Evolutionary conservation across 2,113 vertebrate genomes (phyloP), one percentile per base, ranked within the genome.

Genomic region (Porphyrio hochstetteri): DNA sequence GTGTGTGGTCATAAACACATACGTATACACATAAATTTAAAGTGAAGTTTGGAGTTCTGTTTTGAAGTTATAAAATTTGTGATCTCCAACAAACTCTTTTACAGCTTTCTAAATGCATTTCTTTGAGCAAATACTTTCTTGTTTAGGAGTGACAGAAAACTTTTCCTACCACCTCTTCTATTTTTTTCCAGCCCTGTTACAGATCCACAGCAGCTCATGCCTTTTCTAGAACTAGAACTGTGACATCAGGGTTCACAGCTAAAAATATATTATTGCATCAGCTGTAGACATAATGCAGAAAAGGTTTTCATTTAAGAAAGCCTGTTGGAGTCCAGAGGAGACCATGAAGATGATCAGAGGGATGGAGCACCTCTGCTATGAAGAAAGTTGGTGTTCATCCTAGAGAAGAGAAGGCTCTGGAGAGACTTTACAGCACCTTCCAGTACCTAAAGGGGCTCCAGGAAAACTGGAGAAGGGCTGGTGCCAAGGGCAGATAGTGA

Each of bases 401-500:
- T 70, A 50, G 35, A 65, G 15, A 52, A 61, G 55, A 50, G 29
- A 56, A 52, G 27, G 3, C 7, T 81, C 10, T 1, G 0, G 19
- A 20, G 3, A 65, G 4, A 53, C 19, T 31, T 28, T 52, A 11
- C 18, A 23, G 33, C 2, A 2, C 5, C 11, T 60, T 23, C 5
- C 44, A 42, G 0, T 42, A 10, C 15, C 14, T 48, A 13, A 67
- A 61, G 28, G 14, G 24, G 4, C 4, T 36, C 35, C 1, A 65
- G 14, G 5, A 56, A 18, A 24, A 24, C 4, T 35, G 13, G 3
- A 10, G 3, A 59, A 8, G n/a, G 10, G 27, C 11, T 29, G 70
- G 42, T 71, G 28, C n/a, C 2, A 2, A 67, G 53, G 5, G 2
- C 4, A 11, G 7, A 5, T 33, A 19, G 31, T 0, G 2, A 27